phyloP scores from a whole-genome alignment of 2,113 vertebrate species.

The Panthera tigris region DNA sequence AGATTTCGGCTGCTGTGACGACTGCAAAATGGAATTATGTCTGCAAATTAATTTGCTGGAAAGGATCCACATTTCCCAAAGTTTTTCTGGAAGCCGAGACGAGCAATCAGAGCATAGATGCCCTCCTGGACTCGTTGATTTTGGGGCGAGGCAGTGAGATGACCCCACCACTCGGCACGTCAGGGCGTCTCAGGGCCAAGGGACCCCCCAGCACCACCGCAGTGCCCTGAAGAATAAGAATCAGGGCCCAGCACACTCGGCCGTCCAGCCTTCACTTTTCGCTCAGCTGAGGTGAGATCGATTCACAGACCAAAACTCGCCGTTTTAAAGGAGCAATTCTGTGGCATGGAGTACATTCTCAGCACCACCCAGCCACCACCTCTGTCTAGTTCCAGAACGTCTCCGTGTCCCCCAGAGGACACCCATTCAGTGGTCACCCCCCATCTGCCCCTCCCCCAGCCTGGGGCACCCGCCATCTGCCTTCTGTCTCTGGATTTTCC shows the following conservation, averaged over 20 bases:
- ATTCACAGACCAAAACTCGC: neutral
- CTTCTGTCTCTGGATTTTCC: neutral
- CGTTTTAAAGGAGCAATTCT: accelerated
- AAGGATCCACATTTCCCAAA: slow-evolving; percentile 3
- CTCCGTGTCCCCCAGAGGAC: accelerated
- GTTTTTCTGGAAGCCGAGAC: neutral
- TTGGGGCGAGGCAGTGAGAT: neutral
- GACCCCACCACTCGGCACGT: too few relatives aligned
- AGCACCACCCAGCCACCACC: accelerated
- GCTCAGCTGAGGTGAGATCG: neutral
- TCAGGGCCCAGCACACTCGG: accelerated
- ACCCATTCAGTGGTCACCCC: accelerated
- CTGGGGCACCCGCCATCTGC: accelerated
- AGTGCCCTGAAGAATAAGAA: neutral
- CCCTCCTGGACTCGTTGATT: neutral
- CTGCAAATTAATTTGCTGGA: neutral
- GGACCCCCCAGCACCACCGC: neutral
- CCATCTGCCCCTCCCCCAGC: accelerated
- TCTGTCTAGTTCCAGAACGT: neutral
- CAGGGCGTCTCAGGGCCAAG: too few relatives aligned
- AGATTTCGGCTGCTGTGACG: neutral
- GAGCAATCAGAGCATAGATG: neutral
- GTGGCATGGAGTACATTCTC: neutral
- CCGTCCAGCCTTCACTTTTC: too few relatives aligned
- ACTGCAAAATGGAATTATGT: neutral